A percentile compares a stretch with the other conserved stretches of the same genome.
These are phyloP conservation scores for Agriotes lineatus DNA, from an alignment of 2,888 invertebrate species.

Conservation along the genomic window DNA sequence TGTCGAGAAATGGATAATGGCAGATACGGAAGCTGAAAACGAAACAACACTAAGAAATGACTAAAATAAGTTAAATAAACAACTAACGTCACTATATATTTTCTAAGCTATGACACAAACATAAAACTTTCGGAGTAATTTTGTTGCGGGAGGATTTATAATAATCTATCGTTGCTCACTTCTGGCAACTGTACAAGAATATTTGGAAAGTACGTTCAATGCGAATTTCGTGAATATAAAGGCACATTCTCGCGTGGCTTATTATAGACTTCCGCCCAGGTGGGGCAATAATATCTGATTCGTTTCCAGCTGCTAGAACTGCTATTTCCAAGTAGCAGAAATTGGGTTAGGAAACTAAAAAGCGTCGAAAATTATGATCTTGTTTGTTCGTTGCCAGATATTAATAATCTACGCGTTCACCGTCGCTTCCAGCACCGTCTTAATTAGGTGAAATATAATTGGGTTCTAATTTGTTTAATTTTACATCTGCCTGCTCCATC, in stretches of 20 bases:
- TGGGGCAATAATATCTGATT: constrained; percentile 13
- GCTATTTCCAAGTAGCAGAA: constrained; percentile 5
- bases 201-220: neutral
- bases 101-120: no score
- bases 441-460: neutral
- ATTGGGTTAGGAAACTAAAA: constrained; percentile 6
- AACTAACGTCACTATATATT: no score
- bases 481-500: neutral
- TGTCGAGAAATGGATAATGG: no score
- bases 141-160: neutral
- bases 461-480: neutral
- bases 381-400: neutral
- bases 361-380: neutral
- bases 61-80: no score
- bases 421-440: neutral
- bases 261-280: constrained; percentile 7
- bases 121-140: no score
- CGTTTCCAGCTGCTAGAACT: constrained; percentile 4
- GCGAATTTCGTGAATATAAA: no score
- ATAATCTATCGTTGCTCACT: no score
- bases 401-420: no score
- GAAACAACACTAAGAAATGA: no score
- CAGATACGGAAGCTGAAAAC: no score
- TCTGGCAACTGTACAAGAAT: no score
- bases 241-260: neutral